phyloP scores from a whole-genome alignment of 2,888 invertebrate genomes.

The Chalcosyrphus nemorum region DNA sequence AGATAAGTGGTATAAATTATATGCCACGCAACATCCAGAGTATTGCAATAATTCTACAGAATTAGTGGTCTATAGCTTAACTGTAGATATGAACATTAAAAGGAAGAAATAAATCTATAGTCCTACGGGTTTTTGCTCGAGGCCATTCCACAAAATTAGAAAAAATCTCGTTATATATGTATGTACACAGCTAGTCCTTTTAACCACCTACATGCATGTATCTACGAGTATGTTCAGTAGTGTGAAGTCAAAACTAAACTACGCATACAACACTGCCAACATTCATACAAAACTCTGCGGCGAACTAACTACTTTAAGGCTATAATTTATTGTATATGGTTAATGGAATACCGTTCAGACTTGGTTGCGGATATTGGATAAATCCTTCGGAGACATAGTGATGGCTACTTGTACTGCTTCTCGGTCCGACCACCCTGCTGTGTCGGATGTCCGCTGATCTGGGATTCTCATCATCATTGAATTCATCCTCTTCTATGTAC shows the following conservation, averaged over 20 bases:
- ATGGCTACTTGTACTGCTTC: slow-evolving; percentile 77
- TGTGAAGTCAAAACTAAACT: background rate
- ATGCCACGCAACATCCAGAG: slow-evolving; percentile 8
- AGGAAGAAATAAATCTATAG: slow-evolving; percentile 31
- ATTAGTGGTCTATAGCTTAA: background rate
- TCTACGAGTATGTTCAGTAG: background rate
- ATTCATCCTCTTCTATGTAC: slow-evolving; percentile 82
- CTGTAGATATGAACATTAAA: slow-evolving; percentile 12
- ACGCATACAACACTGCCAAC: background rate
- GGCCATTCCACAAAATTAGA: background rate
- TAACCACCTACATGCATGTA: background rate
- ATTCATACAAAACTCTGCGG: slow-evolving; percentile 16
- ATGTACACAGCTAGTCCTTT: background rate
- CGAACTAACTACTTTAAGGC: slow-evolving; percentile 52
- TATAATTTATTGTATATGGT: slow-evolving; percentile 81
- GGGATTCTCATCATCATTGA: slow-evolving; percentile 80
- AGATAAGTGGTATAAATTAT: slow-evolving; percentile 14
- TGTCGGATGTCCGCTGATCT: slow-evolving; percentile 76
- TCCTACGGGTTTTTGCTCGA: background rate
- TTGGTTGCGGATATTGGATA: slow-evolving; percentile 82
- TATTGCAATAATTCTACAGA: background rate
- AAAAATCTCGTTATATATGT: background rate
- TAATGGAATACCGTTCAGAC: slow-evolving; percentile 82
- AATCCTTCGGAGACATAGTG: slow-evolving; percentile 82
- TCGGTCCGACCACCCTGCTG: slow-evolving; percentile 76